phyloP scores from a whole-genome alignment of 2,797 vertebrate genomes.

The Hafferia zeledoni region DNA sequence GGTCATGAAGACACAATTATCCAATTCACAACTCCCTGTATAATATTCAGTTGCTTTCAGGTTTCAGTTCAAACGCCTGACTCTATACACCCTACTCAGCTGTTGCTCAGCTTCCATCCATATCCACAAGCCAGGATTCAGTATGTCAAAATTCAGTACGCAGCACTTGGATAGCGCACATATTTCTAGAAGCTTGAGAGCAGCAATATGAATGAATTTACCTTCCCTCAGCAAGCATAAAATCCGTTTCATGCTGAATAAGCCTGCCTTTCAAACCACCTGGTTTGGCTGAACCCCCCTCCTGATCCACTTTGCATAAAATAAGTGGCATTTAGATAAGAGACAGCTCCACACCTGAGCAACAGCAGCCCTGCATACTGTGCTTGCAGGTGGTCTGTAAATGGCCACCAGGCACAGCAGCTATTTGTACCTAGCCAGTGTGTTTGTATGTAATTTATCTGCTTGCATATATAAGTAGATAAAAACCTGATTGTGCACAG shows the following conservation, averaged over 20 bases:
- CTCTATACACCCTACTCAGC: background rate
- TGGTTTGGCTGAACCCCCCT: background rate
- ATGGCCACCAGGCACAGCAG: background rate
- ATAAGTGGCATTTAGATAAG: too few relatives aligned
- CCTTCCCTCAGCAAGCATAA: background rate
- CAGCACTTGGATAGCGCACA: background rate
- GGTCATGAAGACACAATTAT: background rate
- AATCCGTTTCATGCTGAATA: background rate
- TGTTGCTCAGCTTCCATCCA: background rate
- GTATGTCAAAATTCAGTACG: background rate
- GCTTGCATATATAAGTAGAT: background rate
- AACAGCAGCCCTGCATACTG: background rate
- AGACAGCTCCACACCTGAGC: background rate
- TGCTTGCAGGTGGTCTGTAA: background rate
- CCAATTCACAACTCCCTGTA: background rate
- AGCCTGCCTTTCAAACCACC: background rate
- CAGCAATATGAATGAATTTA: background rate
- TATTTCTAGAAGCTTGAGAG: background rate
- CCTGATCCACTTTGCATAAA: background rate
- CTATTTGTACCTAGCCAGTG: rapidly evolving
- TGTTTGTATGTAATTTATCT: background rate
- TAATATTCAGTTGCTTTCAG: background rate
- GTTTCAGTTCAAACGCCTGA: background rate
- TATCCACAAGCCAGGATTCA: background rate
- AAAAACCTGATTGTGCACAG: background rate